Evolutionary conservation across 2,888 invertebrate genomes (phyloP).

Genomic region (Pogonocherus hispidulus): DNA sequence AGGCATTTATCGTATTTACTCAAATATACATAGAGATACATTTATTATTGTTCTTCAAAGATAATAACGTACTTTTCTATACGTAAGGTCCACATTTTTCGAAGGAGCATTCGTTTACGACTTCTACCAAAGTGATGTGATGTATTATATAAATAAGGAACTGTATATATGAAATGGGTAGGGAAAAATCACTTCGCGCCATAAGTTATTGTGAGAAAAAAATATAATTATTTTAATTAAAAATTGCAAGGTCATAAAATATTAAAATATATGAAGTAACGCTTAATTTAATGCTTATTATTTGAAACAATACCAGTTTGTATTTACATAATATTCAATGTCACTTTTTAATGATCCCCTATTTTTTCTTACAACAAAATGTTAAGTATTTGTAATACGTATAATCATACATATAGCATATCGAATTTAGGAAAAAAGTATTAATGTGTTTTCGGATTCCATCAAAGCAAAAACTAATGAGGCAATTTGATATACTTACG

Average conservation of each 20-base stretch:
- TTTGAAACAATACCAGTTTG: not conserved
- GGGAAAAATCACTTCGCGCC: no score
- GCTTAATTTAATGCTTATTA: not conserved
- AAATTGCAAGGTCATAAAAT: not conserved
- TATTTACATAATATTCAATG: not conserved
- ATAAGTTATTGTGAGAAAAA: not conserved
- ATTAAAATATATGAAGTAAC: not conserved
- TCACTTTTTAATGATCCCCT: not conserved
- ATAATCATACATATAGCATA: not conserved
- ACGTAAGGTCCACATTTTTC: no score
- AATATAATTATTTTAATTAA: not conserved
- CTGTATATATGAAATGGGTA: no score
- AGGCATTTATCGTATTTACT: no score
- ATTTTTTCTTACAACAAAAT: not conserved
- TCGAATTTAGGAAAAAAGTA: not conserved
- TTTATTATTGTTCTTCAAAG: no score
- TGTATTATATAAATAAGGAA: no score
- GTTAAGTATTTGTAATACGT: not conserved
- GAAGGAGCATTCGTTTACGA: no score
- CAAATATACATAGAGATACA: no score
- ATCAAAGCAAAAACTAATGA: not conserved
- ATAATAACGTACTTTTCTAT: no score
- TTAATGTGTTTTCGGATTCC: not conserved
- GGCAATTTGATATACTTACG: not conserved
- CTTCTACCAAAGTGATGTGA: no score